Percentiles rank a stretch among this genome's conserved stretches.
These are phyloP conservation scores for Micrasema longulum DNA, from an alignment of 1,140 invertebrate species.

Conservation along the genomic window DNA sequence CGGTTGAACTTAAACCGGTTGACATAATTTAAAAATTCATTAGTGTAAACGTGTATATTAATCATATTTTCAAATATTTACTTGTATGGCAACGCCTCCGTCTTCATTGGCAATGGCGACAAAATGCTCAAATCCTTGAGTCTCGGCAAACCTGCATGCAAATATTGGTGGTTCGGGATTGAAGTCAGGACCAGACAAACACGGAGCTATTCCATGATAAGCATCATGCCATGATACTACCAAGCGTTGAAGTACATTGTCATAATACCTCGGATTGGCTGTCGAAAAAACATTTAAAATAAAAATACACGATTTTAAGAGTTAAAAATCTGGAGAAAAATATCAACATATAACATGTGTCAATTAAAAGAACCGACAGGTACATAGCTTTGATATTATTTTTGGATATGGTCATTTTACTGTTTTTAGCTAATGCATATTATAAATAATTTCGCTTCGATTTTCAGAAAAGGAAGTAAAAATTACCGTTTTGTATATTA, in stretches of 20 bases:
- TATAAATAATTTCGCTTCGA: not conserved
- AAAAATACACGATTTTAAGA: not conserved
- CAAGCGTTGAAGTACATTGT: constrained; percentile 64
- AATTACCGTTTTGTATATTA: no score
- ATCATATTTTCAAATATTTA: no score
- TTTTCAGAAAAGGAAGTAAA: no score
- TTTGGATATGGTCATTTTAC: not conserved
- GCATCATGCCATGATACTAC: constrained; percentile 66
- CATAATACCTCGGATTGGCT: constrained; percentile 66
- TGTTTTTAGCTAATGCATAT: not conserved
- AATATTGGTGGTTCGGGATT: constrained; percentile 73
- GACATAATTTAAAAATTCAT: no score
- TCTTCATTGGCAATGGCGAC: constrained; percentile 88
- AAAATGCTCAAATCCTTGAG: constrained; percentile 73
- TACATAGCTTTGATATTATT: not conserved
- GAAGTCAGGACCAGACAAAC: constrained; percentile 61
- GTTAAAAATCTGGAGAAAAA: not conserved
- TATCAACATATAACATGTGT: not conserved
- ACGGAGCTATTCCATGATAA: constrained; percentile 67
- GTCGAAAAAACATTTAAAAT: no score
- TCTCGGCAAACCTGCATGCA: constrained; percentile 74
- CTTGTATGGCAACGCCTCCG: constrained; percentile 78
- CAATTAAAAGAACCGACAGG: not conserved
- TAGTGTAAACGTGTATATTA: no score
- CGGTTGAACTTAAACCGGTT: no score